Conservation (phyloP, 2,888 invertebrate species). For the Sthenelais limicola region DNA sequence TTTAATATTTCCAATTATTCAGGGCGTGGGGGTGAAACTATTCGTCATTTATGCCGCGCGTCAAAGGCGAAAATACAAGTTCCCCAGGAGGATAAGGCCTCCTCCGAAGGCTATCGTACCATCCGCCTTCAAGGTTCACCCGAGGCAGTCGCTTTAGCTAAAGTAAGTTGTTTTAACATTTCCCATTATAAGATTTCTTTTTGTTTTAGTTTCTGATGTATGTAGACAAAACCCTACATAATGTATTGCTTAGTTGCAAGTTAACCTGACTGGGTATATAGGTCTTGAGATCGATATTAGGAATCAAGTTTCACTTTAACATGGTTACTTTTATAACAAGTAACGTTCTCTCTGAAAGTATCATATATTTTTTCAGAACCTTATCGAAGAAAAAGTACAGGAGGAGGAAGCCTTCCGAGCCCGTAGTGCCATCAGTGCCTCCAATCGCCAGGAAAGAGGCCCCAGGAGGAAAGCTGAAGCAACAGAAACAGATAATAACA, state of each 20-base stretch:
- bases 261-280: no score
- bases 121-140: constrained; percentile 46
- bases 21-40: constrained; percentile 80
- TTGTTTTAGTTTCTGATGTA: not conserved
- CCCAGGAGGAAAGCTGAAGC: not conserved
- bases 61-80: constrained; percentile 79
- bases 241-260: not conserved
- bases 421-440: constrained; percentile 56
- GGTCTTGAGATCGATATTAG: no score
- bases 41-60: constrained; percentile 80
- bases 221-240: not conserved
- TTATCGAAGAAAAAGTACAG: constrained; percentile 81
- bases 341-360: no score
- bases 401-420: constrained; percentile 74
- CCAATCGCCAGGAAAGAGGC: constrained; percentile 45
- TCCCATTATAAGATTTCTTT: not conserved
- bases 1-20: constrained; percentile 10
- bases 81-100: constrained; percentile 49
- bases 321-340: no score
- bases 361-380: constrained; percentile 58
- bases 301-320: no score
- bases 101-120: constrained; percentile 44
- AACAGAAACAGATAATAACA: not conserved
- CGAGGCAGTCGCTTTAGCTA: constrained; percentile 47
- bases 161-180: constrained; percentile 42